Conservation (phyloP, 2,797 vertebrate species). For the Florisuga fusca region DNA sequence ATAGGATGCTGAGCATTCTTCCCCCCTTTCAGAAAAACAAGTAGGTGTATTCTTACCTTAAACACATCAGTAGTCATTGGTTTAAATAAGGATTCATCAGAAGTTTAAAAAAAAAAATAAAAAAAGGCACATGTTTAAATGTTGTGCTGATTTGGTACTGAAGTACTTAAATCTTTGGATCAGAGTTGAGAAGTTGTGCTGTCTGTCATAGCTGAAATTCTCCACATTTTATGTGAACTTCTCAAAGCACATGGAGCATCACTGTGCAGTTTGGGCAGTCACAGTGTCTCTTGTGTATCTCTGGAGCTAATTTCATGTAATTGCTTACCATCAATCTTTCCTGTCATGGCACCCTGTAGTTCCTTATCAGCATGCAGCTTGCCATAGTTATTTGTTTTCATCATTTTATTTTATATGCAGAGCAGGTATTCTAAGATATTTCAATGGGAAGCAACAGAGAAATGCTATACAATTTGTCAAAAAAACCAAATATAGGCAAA, state of each 20-base stretch:
- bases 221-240: not conserved
- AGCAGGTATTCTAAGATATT: not conserved
- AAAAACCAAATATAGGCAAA: not conserved
- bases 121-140: not conserved
- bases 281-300: not conserved
- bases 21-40: not conserved
- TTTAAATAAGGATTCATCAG: not conserved
- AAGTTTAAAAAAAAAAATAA: not conserved
- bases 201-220: not conserved
- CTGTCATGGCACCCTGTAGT: not conserved
- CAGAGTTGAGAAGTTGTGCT: not conserved
- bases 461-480: not conserved
- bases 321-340: not conserved
- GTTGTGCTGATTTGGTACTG: not conserved
- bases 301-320: not conserved
- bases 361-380: not conserved
- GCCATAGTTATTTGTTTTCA: not conserved
- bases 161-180: not conserved
- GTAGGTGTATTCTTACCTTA: not conserved
- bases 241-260: not conserved
- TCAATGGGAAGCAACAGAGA: not conserved
- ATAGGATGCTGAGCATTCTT: not conserved
- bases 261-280: not conserved
- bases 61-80: not conserved
- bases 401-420: conserved; percentile 9